These are phyloP conservation scores for Polyodon spathula DNA, from an alignment of 2,113 vertebrate genomes.

Conservation along the genomic window DNA sequence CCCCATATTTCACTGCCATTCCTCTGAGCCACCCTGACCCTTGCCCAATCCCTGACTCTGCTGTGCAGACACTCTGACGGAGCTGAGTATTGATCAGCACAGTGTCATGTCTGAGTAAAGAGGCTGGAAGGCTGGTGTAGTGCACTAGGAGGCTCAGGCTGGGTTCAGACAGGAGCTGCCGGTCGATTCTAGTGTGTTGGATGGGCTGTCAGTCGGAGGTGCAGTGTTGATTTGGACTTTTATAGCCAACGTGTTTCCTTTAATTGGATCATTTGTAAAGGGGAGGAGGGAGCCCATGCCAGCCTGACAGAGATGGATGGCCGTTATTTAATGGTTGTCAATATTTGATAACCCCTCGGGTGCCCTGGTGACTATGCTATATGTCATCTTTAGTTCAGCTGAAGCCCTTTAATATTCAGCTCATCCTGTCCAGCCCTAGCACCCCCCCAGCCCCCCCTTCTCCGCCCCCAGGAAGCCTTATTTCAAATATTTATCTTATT, in stretches of 20 bases:
- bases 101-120: conserved; percentile 77
- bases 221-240: conserved; percentile 80
- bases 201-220: conserved; percentile 70
- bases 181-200: conserved; percentile 75
- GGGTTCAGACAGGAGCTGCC: conserved; percentile 58
- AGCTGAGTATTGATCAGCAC: conserved; percentile 21
- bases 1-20: no score
- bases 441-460: no score
- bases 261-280: conserved; percentile 82
- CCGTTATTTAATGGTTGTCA: conserved; percentile 73
- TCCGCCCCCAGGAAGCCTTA: conserved; percentile 31
- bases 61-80: not conserved
- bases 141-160: conserved; percentile 45
- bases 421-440: conserved; percentile 34
- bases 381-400: conserved; percentile 23
- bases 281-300: conserved; percentile 64
- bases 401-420: conserved; percentile 20
- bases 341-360: conserved; percentile 73
- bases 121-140: conserved; percentile 66
- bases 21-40: no score
- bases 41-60: no score
- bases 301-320: conserved; percentile 72
- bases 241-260: conserved; percentile 75
- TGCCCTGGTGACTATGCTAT: conserved; percentile 41
- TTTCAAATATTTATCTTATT: conserved; percentile 19